Evolutionary conservation across 2,888 invertebrate species (phyloP).

Genomic region (Melieria crassipennis): DNA sequence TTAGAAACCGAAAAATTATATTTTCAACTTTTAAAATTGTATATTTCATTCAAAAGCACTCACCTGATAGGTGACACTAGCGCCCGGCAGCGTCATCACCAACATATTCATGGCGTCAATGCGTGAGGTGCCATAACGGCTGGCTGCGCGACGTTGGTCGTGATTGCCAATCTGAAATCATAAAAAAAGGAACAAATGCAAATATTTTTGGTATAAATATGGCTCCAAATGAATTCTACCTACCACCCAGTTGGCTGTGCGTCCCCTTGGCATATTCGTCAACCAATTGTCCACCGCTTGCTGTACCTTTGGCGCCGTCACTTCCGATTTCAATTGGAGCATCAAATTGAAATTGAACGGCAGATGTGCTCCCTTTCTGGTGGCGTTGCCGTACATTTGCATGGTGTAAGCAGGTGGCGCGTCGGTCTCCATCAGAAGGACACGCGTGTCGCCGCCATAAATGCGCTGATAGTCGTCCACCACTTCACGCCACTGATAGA

Average conservation of each 20-base stretch:
- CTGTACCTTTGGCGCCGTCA: conserved; percentile 68
- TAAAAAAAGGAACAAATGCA: neutral
- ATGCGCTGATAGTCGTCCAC: conserved; percentile 72
- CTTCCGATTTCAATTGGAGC: conserved; percentile 62
- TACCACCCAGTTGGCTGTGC: conserved; percentile 73
- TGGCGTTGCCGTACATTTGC: conserved; percentile 69
- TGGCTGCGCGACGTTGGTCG: conserved; percentile 71
- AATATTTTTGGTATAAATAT: neutral
- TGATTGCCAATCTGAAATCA: conserved; percentile 73
- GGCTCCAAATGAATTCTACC: conserved; percentile 65
- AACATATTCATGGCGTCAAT: conserved; percentile 84
- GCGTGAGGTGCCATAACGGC: conserved; percentile 71
- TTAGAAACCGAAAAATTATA: too few species aligned
- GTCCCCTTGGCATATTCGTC: conserved; percentile 67
- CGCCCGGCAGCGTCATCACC: conserved; percentile 71
- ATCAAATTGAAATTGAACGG: conserved; percentile 75
- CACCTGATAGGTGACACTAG: conserved; percentile 71
- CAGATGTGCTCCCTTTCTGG: conserved; percentile 67
- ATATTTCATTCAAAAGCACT: neutral
- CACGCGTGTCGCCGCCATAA: conserved; percentile 59
- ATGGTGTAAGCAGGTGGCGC: conserved; percentile 66
- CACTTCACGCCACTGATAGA: conserved; percentile 66
- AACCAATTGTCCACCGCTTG: conserved; percentile 68
- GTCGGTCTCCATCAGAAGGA: conserved; percentile 73
- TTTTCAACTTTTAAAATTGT: neutral